Conservation (phyloP, 2,888 invertebrate genomes). For the Chalcis sispes region DNA sequence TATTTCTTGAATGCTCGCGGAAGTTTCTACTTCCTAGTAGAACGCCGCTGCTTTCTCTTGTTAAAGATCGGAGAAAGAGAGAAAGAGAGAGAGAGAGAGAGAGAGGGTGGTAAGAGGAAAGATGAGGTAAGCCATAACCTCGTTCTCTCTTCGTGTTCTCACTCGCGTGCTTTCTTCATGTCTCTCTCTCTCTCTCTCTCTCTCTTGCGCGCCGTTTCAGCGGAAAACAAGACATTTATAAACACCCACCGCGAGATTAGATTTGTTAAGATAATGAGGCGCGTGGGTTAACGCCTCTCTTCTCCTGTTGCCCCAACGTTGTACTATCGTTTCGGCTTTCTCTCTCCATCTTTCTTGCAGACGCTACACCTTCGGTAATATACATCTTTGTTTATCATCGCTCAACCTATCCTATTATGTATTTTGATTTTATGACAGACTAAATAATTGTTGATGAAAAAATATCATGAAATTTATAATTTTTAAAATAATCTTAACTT, state of each 20-base stretch:
- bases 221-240: slow-evolving; percentile 76
- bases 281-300: slow-evolving; percentile 67
- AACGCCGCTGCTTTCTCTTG: slow-evolving; percentile 31
- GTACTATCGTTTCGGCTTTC: neutral
- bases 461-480: no score
- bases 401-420: no score
- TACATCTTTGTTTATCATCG: no score
- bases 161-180: slow-evolving; percentile 57
- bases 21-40: neutral
- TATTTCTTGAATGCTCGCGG: slow-evolving; percentile 35
- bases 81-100: no score
- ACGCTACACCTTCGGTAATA: slow-evolving; percentile 61
- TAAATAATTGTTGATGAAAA: no score
- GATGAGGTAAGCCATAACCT: slow-evolving; percentile 47
- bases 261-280: slow-evolving; percentile 75
- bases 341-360: neutral
- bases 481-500: no score
- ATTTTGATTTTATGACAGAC: no score
- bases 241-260: slow-evolving; percentile 75
- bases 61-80: no score
- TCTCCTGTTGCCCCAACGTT: slow-evolving; percentile 55
- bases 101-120: no score
- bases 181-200: slow-evolving; percentile 54
- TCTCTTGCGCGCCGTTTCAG: slow-evolving; percentile 62
- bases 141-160: slow-evolving; percentile 53